Base-by-base conservation (phyloP, 1,140 invertebrate genomes). In the Trachelipus rathkii region DNA sequence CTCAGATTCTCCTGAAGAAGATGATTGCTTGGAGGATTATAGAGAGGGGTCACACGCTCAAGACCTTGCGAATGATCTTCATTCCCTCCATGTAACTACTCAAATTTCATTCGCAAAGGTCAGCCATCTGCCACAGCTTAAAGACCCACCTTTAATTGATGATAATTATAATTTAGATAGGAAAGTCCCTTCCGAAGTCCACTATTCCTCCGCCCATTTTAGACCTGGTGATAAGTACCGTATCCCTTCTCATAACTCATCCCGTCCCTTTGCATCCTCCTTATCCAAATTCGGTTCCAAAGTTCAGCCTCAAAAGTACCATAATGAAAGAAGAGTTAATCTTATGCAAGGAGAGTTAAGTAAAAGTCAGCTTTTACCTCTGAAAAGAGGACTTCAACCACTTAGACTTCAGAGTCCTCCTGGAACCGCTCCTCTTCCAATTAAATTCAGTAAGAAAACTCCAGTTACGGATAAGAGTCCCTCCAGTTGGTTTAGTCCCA, bases 361-460 rank as follows among this genome's bases (percentile, higher is more conserved):
- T 60, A 60, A 60, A 19, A 60, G 50, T 19, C 50, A 60, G 8
- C 50, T 60, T 19, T 8, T 60, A 8, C 50, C 50, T 60, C 50
- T 60, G 50, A 60, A 19, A 19, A 60, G 19, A 19, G 50, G 50
- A 44, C 73, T 75, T 15, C 76, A 84, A 85, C 3, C 82, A 84
- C 50, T 85, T 89, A 68, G 87, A 89, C 13, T 92, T 90, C 79
- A 91, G 91, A 3, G 91, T 91, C 91, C 92, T 19, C 92, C 92
- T 23, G 92, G 92, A 24, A 93, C 91, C 13, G 91, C 91, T 0
- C 92, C 92, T 15, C 84, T 93, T 76, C 91, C 92, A 2, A 89
- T 91, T 76, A 93, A 93, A 84, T 93, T 93, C 85, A 91, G 92
- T 81, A 87, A 88, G 43, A 91, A 90, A 82, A 89, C 90, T 79